A percentile compares a stretch with the other conserved stretches of the same genome.
These are phyloP conservation scores for Diorhabda carinulata DNA, from an alignment of 1,140 invertebrate genomes.

Conservation along the genomic window DNA sequence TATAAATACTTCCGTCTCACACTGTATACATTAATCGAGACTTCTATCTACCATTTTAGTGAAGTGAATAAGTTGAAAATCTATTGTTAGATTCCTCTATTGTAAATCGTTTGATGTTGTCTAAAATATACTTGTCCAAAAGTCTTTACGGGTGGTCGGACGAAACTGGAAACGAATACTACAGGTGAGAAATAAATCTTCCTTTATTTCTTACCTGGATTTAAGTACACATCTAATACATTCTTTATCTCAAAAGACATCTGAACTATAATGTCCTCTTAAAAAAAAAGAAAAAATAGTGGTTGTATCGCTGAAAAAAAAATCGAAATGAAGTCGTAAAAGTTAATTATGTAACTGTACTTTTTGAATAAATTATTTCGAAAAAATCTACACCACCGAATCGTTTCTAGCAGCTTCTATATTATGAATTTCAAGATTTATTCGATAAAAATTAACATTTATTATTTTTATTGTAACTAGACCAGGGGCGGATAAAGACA, in stretches of 20 bases:
- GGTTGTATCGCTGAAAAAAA: too few species aligned
- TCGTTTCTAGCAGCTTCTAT: too few species aligned
- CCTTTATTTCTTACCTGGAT: conserved; percentile 1
- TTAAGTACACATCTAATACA: background rate
- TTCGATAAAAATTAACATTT: too few species aligned
- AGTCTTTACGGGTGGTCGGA: background rate
- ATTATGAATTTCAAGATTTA: too few species aligned
- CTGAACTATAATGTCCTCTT: background rate
- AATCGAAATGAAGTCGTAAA: background rate
- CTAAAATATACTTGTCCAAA: background rate
- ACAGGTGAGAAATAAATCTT: background rate
- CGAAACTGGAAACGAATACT: background rate
- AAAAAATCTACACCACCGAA: too few species aligned
- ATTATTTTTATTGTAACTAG: too few species aligned
- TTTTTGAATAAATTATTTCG: too few species aligned
- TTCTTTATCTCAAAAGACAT: background rate
- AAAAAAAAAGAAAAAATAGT: background rate
- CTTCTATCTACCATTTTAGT: background rate
- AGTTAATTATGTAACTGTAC: background rate
- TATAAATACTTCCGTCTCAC: too few species aligned
- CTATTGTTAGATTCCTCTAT: background rate
- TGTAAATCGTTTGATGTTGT: background rate
- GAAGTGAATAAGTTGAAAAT: background rate
- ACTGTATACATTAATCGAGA: background rate
- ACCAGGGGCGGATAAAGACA: too few species aligned